A percentile compares a stretch with the other conserved stretches of the same genome.
These are phyloP conservation scores for Chironomus tentans DNA, from an alignment of 2,888 invertebrate genomes.

Conservation along the genomic window DNA sequence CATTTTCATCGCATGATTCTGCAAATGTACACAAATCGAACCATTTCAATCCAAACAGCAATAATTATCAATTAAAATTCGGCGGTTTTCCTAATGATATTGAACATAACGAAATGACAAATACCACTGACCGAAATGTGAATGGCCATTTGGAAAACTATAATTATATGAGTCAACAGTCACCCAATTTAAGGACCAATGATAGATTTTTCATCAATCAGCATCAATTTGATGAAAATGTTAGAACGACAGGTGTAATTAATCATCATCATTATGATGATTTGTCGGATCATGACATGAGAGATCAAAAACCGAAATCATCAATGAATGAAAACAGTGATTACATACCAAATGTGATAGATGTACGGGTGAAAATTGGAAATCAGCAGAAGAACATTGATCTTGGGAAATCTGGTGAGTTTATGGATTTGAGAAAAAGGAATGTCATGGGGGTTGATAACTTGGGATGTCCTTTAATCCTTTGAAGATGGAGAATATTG, in stretches of 20 bases:
- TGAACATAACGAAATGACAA: not conserved
- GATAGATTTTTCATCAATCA: constrained; percentile 12
- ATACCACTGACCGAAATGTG: not conserved
- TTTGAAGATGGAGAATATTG: no score
- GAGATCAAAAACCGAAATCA: no score
- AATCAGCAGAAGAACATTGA: not conserved
- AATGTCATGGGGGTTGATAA: no score
- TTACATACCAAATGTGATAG: not conserved
- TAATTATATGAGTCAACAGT: not conserved
- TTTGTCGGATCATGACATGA: not conserved
- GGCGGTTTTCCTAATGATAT: not conserved
- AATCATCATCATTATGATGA: not conserved
- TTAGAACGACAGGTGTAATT: not conserved
- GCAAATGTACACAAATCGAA: no score
- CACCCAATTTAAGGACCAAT: not conserved
- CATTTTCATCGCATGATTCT: not conserved
- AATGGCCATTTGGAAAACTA: not conserved
- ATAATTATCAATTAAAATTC: not conserved
- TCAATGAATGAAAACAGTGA: not conserved
- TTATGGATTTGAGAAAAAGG: not conserved
- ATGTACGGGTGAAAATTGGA: not conserved
- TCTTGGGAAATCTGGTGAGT: not conserved
- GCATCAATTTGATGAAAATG: not conserved
- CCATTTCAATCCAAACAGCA: not conserved
- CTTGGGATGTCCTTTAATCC: no score